Evolutionary conservation across 2,797 vertebrate genomes (phyloP), one percentile per base, ranked within the genome.

Genomic region (Catostomus latipinnis): DNA sequence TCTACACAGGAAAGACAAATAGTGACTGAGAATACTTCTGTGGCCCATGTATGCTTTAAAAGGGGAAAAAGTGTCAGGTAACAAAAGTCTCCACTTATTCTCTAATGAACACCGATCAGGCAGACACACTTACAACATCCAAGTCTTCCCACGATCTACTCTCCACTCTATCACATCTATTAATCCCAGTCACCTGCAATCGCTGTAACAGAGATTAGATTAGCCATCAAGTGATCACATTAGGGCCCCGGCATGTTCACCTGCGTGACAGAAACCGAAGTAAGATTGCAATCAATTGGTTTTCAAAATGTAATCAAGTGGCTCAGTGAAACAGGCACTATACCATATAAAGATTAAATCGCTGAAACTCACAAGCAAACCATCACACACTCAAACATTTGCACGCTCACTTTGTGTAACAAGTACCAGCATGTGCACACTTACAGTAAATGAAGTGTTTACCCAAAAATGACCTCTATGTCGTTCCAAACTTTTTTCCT

Each of bases 201-300:
- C 80, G 84, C 86, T 78, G 82, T 89, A 89, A 88, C 84, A 50
- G 82, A 84, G 84, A 92, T 89, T 86, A 83, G 86, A 92, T 93
- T 91, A 92, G 88, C 87, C 49, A 82, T 83, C 82, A 89, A 91
- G 83, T 86, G 89, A 93, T 92, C 84, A 85, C 90, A 93, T 93
- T 92, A 93, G 81, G 82, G 8, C 65, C 45, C 76, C 4, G 65
- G 88, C 89, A 86, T 62, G 82, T 87, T 89, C 78, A 82, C 82
- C 83, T 83, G 71, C 88, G 88, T 88, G n/a, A 88, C 84, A 86
- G 83, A 90, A 85, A 91, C 87, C 84, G 89, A 86, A 80, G 75
- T 84, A 83, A 65, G 76, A 89, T 91, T 86, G 89, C 88, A 93
- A 92, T 94, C 91, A 93, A 92, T 92, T 91, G 90, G 67, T 85